phyloP scores from a whole-genome alignment of 2,888 invertebrate genomes.

The Omphaloscelis lunosa region DNA sequence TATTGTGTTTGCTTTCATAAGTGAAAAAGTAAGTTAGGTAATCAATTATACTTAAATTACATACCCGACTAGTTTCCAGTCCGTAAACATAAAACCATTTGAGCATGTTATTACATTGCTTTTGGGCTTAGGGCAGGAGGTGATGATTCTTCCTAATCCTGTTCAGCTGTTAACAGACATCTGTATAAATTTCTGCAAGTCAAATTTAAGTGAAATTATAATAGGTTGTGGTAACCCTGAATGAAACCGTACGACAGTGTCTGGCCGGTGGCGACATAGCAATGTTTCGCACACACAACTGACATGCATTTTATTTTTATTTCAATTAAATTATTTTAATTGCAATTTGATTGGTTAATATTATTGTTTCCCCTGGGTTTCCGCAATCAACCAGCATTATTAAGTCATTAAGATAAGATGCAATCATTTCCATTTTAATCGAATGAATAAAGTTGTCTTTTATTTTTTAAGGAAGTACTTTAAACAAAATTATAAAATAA shows the following conservation, averaged over 20 bases:
- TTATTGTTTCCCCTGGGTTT: background rate
- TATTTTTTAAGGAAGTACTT: background rate
- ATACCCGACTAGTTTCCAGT: background rate
- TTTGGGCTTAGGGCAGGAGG: background rate
- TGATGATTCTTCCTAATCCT: background rate
- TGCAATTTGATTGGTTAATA: constrained; percentile 13
- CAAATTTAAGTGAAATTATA: background rate
- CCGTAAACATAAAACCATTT: background rate
- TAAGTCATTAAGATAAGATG: background rate
- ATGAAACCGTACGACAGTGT: constrained; percentile 81
- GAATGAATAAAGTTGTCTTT: background rate
- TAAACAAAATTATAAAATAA: background rate
- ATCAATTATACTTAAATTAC: background rate
- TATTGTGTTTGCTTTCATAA: background rate
- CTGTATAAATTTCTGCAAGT: background rate
- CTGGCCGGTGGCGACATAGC: constrained; percentile 72
- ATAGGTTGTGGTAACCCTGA: constrained; percentile 72
- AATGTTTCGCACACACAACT: constrained; percentile 50
- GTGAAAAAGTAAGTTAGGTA: background rate
- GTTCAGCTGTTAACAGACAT: background rate
- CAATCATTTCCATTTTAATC: background rate
- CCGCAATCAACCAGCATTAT: background rate
- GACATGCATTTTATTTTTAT: constrained; percentile 62
- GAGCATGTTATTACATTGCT: background rate
- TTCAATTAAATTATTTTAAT: constrained; percentile 47